Percentiles rank a stretch among this genome's conserved stretches.
Evolutionary conservation across 2,888 invertebrate genomes (phyloP).

Genomic region (Agriotes lineatus): DNA sequence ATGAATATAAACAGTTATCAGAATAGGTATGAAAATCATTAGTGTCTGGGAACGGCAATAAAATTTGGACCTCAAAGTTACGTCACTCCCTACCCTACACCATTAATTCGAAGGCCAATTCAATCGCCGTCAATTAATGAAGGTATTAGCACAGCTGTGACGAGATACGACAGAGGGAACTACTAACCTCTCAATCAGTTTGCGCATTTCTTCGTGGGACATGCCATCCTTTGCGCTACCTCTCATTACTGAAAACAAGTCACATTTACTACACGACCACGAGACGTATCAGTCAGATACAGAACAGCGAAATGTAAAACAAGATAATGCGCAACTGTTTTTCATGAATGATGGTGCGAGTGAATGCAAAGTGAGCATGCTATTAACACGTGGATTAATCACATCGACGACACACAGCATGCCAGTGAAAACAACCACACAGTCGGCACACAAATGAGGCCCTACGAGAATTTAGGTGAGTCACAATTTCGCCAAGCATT

Average conservation of each 20-base stretch:
- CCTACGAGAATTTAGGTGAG: constrained; percentile 26
- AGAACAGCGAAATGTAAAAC: constrained; percentile 63
- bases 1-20: constrained; percentile 48
- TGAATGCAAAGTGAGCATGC: constrained; percentile 62
- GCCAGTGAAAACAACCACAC: neutral
- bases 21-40: constrained; percentile 34
- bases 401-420: constrained; percentile 34
- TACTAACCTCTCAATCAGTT: constrained; percentile 92
- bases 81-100: constrained; percentile 26
- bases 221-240: constrained; percentile 88
- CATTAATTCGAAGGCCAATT: too few relatives aligned
- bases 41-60: constrained; percentile 7
- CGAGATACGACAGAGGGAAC: constrained; percentile 23
- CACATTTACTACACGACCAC: constrained; percentile 69
- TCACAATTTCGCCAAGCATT: constrained; percentile 14
- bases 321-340: constrained; percentile 53
- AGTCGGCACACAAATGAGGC: constrained; percentile 15
- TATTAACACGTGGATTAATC: constrained; percentile 47
- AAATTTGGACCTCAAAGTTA: neutral
- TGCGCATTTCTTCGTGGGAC: constrained; percentile 96
- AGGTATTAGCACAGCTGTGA: neutral
- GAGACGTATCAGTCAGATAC: constrained; percentile 65
- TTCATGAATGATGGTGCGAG: constrained; percentile 27
- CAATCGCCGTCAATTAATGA: too few relatives aligned
- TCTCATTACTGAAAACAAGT: constrained; percentile 75